Base-by-base conservation (phyloP, 2,888 invertebrate genomes). In the Meloe dianella region DNA sequence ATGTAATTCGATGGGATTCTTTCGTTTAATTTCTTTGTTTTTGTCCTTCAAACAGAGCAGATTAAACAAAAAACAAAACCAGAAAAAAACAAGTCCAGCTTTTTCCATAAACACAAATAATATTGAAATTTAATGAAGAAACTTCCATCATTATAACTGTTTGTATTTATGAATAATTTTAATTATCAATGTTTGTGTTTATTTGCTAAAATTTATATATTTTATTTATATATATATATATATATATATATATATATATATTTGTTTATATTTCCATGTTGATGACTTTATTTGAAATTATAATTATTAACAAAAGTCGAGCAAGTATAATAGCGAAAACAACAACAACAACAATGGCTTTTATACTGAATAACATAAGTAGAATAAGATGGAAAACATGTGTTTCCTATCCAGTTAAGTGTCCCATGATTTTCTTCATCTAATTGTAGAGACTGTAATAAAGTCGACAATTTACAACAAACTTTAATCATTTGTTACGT, bases 401-500 rank as follows among this genome's bases (percentile, higher is more conserved):
- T 54, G 51, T 54, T 54, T 24, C 51, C 24, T 54, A 54, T 54
- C 24, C 54, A 14, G 24, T 54, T 54, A 54, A 54, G 54, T 54
- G 10, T 22, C 22, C 24, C 12, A 54, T 54, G 24, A 24, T 54
- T 54, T 54, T 54, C 54, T 54, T 20, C 12, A 24, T 54, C 22
- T 54, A 54, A 54, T 54, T 54, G 54, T 54, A 14, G 24, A 54
- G 14, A 24, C 12, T 54, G 51, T 22, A 51, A 51, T 51, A 51
- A 54, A 22, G 24, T 12, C 22, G 24, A 24, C 24, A 54, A 54
- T 41, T 41, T 12, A 41, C 54, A 54, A 24, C 24, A 54, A 54
- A 54, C 54, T 54, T 54, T 54, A 54, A 54, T 54, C 17, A 54
- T 54, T 54, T 54, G 54, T 54, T 24, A 54, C 54, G 24, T 24